phyloP scores from a whole-genome alignment of 2,888 invertebrate species.

The Lasiommata megera region DNA sequence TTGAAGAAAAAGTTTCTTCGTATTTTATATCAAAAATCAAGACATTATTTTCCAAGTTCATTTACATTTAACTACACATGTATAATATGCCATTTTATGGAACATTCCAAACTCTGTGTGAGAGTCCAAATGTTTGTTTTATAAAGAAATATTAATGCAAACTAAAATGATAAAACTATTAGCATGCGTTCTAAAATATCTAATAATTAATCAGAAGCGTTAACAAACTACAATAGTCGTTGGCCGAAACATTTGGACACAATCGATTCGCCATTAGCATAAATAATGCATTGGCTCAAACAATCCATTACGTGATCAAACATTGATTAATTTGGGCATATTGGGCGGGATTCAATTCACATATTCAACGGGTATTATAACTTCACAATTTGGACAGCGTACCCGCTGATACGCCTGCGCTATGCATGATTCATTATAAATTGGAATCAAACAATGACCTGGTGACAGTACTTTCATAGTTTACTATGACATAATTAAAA shows the following conservation, averaged over 20 bases:
- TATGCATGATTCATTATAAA: neutral
- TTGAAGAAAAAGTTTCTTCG: too few relatives aligned
- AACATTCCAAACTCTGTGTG: too few relatives aligned
- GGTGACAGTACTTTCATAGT: too few relatives aligned
- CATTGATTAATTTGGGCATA: conserved; percentile 21
- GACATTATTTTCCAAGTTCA: too few relatives aligned
- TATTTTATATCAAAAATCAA: too few relatives aligned
- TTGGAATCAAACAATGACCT: neutral
- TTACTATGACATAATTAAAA: too few relatives aligned
- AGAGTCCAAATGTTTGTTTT: too few relatives aligned
- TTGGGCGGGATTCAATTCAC: conserved; percentile 12
- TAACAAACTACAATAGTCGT: conserved; percentile 9
- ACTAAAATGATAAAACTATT: neutral
- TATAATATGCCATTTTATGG: too few relatives aligned
- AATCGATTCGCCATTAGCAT: conserved; percentile 13
- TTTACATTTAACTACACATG: too few relatives aligned
- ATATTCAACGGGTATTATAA: conserved; percentile 13
- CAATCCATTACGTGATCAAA: conserved; percentile 21
- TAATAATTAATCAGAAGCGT: conserved; percentile 3
- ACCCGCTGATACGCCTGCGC: neutral
- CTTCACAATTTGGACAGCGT: neutral
- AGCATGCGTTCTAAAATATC: neutral
- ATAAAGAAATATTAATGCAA: too few relatives aligned
- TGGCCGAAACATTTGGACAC: conserved; percentile 11
- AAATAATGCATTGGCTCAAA: conserved; percentile 19